Base-by-base conservation (phyloP, 2,113 vertebrate genomes). In the Sialia sialis region DNA sequence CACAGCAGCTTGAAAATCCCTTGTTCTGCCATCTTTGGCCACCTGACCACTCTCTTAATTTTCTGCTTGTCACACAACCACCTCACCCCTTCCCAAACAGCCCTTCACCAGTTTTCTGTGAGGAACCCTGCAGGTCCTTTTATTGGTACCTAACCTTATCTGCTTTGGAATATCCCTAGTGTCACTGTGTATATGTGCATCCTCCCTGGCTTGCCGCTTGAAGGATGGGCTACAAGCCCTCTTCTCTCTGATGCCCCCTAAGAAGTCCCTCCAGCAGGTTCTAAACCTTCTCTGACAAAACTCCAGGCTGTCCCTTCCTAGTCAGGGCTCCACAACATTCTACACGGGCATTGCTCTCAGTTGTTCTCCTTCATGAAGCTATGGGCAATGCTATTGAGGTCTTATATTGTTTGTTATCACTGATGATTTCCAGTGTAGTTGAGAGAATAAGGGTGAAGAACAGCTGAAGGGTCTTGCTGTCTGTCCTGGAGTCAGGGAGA, bases 101-200 rank as follows among this genome's bases (percentile, higher is more conserved):
- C 30, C 16, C 30, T 81, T 81, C 10, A 22, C 23, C 14, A 22
- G 2, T 48, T 78, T 81, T 66, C 41, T 13, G 2, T 36, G 46
- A 84, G 51, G 34, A 81, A 3, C 16, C 43, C 38, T 54, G 23
- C 23, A 56, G 7, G 10, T n/a, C 20, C 16, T 60, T 64, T 80
- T 77, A 20, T 16, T n/a, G 10, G 8, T 56, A 52, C 19, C 32
- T 48, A 25, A 48, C 9, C 6, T 79, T 49, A 36, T 54, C 62
- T 89, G 18, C 21, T 58, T 60, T 78, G 69, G 13, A 54, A 54
- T 41, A 85, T 22, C 21, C 3, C 22, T 1, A 1, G 9, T 62
- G 66, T 22, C 46, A n/a, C 46, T 87, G 49, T 2, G 0, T 2
- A 11, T 2, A 0, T 6, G 4, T 38, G 11, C 12, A 25, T 17